Evolutionary conservation across 2,113 vertebrate genomes (phyloP).

Genomic region (Hypocryptadius cinnamomeus): DNA sequence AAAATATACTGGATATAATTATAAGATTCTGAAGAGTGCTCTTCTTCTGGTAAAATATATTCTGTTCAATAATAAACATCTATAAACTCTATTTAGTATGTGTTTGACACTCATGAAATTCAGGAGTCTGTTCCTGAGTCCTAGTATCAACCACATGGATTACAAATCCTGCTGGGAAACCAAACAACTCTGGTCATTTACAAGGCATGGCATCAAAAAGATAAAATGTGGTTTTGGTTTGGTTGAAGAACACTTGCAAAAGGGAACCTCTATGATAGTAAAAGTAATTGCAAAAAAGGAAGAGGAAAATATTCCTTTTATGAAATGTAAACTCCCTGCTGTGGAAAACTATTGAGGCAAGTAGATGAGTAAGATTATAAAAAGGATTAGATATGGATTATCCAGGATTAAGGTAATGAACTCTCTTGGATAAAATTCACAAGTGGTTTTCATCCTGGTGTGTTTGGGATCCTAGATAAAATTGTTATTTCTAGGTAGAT

Average conservation of each 20-base stretch:
- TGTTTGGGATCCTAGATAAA: background rate
- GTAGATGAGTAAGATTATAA: conserved; percentile 47
- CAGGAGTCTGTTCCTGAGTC: background rate
- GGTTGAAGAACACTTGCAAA: background rate
- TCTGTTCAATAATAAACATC: background rate
- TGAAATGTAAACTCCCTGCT: conserved; percentile 13
- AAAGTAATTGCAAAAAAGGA: background rate
- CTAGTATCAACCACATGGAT: background rate
- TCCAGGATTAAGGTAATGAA: conserved; percentile 45
- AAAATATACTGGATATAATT: background rate
- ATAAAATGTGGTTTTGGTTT: background rate
- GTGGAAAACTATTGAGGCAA: conserved; percentile 40
- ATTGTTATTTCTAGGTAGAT: background rate
- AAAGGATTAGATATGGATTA: conserved; percentile 54
- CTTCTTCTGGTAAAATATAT: background rate
- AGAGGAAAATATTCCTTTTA: conserved; percentile 15
- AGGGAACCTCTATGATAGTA: background rate
- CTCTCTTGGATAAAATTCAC: conserved; percentile 33
- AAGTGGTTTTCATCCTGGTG: conserved; percentile 1
- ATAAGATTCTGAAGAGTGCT: background rate
- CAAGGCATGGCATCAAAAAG: background rate
- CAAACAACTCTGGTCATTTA: background rate
- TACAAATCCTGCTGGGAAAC: background rate
- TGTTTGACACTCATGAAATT: background rate
- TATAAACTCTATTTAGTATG: background rate